phyloP scores from a whole-genome alignment of 2,888 invertebrate species.

The Himalopsyche kuldschensis region DNA sequence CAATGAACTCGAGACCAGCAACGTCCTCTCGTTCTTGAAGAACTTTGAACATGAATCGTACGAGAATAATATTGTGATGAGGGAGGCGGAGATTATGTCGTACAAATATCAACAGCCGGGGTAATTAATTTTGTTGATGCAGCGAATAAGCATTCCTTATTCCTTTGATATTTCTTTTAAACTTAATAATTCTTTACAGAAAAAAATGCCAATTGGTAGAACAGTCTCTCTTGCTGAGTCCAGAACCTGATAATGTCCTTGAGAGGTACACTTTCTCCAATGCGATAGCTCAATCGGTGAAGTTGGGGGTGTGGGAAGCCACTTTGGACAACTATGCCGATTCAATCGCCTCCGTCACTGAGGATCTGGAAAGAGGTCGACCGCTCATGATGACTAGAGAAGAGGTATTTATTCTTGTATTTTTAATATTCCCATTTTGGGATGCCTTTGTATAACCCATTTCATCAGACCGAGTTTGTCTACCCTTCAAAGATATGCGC shows the following conservation, averaged over 20 bases:
- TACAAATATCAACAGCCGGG: slow-evolving; percentile 65
- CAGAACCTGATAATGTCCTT: slow-evolving; percentile 63
- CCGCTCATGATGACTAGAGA: slow-evolving; percentile 70
- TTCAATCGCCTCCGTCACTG: slow-evolving; percentile 78
- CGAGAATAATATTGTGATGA: slow-evolving; percentile 65
- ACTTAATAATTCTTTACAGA: slow-evolving; percentile 44
- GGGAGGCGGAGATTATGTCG: slow-evolving; percentile 83
- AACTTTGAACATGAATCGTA: slow-evolving; percentile 72
- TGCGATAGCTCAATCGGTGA: slow-evolving; percentile 90
- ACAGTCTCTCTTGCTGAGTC: slow-evolving; percentile 56
- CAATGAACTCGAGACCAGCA: slow-evolving; percentile 75
- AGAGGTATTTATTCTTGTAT: slow-evolving; percentile 53
- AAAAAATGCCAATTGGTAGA: slow-evolving; percentile 53
- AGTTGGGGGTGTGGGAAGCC: slow-evolving; percentile 93
- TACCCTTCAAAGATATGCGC: no score
- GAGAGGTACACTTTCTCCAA: slow-evolving; percentile 95
- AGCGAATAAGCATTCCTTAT: no score
- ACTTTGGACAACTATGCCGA: slow-evolving; percentile 81
- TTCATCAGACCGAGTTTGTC: no score
- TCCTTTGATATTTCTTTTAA: no score
- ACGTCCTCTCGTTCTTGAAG: slow-evolving; percentile 74
- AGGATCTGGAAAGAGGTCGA: slow-evolving; percentile 75
- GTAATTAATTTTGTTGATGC: slow-evolving; percentile 46
- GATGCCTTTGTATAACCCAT: no score
- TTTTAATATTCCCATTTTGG: background rate